A percentile compares a stretch with the other conserved stretches of the same genome.
These are phyloP conservation scores for Monopterus albus DNA, from an alignment of 2,113 vertebrate species.

Conservation along the genomic window DNA sequence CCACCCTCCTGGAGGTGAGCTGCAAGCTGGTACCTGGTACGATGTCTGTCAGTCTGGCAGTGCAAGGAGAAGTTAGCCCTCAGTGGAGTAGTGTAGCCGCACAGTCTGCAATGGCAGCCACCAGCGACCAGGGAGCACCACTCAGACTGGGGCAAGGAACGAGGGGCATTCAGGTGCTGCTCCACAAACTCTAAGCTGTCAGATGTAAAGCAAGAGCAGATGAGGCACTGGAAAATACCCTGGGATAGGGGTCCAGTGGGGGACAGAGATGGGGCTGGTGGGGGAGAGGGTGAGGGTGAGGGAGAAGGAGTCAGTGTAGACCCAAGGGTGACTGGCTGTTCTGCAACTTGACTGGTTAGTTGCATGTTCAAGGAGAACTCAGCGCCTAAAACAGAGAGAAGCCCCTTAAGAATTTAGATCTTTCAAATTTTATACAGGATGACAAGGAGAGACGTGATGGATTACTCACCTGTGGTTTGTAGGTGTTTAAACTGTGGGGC, in stretches of 20 bases:
- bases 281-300: conserved; percentile 71
- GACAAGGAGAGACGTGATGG: not conserved
- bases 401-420: not conserved
- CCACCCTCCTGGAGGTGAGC: conserved; percentile 96
- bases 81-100: conserved; percentile 96
- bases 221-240: conserved; percentile 95
- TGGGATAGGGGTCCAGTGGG: conserved; percentile 89
- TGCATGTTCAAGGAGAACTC: conserved; percentile 93
- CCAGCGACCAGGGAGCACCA: conserved; percentile 95
- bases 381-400: conserved; percentile 80
- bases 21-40: conserved; percentile 95
- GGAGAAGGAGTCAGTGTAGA: conserved; percentile 87
- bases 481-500: conserved; percentile 89
- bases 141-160: conserved; percentile 92
- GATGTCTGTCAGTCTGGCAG: conserved; percentile 85
- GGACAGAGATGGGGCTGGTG: conserved; percentile 73
- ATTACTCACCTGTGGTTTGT: conserved; percentile 81
- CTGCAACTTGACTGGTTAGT: conserved; percentile 89
- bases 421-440: not conserved
- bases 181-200: conserved; percentile 93
- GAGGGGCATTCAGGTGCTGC: conserved; percentile 92
- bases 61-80: conserved; percentile 98
- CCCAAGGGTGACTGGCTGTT: conserved; percentile 91
- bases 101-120: conserved; percentile 94
- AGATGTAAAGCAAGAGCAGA: conserved; percentile 95